Evolutionary conservation across 2,888 invertebrate species (phyloP), one percentile per base, ranked within the genome.

Genomic region (Tachina lurida): DNA sequence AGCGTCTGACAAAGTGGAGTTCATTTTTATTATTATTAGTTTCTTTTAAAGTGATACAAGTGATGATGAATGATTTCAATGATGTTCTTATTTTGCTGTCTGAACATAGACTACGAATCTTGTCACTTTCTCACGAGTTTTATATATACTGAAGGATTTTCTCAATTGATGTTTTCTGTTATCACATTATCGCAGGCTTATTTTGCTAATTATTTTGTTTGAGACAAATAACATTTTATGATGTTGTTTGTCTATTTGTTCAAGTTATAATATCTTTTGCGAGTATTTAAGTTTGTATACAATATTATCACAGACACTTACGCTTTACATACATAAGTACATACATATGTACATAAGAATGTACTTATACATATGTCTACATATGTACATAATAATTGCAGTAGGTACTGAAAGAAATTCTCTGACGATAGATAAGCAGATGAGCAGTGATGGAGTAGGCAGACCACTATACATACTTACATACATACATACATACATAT

Each of bases 161-260:
- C 10, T 8, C 12, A 13, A 13, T 65, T 10, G 1, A 41, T 52
- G 5, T 60, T 12, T 13, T 15, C 15, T 65, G 9, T 54, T 54
- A 15, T n/a, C 17, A n/a, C 54, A 54, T 77, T 74, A 80, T 80
- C 79, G 10, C 70, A 63, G 74, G 60, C 71, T 52, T 67, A 47
- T 67, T 81, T 81, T 68, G 68, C 73, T 84, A 81, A 81, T 65
- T 65, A 43, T 81, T 49, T 73, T 85, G 62, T 74, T 76, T 76
- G 19, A 68, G 54, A 54, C 43, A 74, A 63, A 77, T 22, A 43
- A 31, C 8, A 43, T 76, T 78, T 78, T 63, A 62, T 62, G 43
- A 73, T 60, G 10, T 73, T 77, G 73, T 81, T 85, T 77, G 68
- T 74, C 74, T 78, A 12, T 71, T 75, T 84, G 49, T 68, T 74